phyloP scores from a whole-genome alignment of 2,888 invertebrate genomes.

The Drosophila hamatofila region DNA sequence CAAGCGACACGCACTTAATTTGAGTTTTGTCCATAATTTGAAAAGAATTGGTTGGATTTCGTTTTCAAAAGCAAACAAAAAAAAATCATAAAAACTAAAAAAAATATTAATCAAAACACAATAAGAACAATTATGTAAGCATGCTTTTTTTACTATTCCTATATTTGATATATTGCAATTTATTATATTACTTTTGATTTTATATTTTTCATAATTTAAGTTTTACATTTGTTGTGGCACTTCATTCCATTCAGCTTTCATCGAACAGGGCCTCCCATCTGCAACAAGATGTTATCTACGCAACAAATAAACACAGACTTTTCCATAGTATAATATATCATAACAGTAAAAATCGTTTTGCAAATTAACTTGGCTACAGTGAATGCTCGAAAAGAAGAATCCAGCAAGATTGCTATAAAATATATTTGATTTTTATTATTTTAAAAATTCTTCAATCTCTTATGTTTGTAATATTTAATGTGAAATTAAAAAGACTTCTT shows the following conservation, averaged over 20 bases:
- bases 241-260: slow-evolving; percentile 27
- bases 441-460: too few relatives aligned
- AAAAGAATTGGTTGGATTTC: slow-evolving; percentile 80
- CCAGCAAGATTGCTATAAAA: background rate
- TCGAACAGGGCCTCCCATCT: slow-evolving; percentile 1
- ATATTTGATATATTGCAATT: slow-evolving; percentile 48
- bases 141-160: slow-evolving; percentile 77
- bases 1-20: slow-evolving; percentile 67
- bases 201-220: background rate
- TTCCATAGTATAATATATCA: slow-evolving; percentile 9
- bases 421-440: background rate
- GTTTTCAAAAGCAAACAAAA: slow-evolving; percentile 79
- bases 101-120: slow-evolving; percentile 23
- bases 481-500: background rate
- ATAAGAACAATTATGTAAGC: slow-evolving; percentile 82
- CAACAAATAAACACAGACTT: slow-evolving; percentile 32
- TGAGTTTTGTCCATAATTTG: slow-evolving; percentile 75
- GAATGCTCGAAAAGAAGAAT: background rate
- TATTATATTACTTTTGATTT: slow-evolving; percentile 24
- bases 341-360: slow-evolving; percentile 30
- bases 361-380: background rate
- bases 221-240: slow-evolving; percentile 26
- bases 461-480: background rate
- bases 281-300: slow-evolving; percentile 19
- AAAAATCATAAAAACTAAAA: slow-evolving; percentile 36